These are phyloP conservation scores for Rhynchophorus ferrugineus DNA, from an alignment of 1,140 invertebrate species.

Conservation along the genomic window DNA sequence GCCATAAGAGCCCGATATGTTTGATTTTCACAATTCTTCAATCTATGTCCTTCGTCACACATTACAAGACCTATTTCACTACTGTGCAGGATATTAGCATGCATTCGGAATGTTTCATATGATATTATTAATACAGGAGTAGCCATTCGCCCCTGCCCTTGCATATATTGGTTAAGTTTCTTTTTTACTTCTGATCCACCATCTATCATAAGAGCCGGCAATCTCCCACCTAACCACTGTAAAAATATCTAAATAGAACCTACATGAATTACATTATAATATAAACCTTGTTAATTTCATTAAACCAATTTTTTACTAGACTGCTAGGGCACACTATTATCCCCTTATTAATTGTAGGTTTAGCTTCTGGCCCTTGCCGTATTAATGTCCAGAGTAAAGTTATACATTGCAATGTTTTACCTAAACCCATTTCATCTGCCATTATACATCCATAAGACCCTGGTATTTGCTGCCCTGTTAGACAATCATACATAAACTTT, in stretches of 20 bases:
- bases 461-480: slow-evolving; percentile 85
- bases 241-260: slow-evolving; percentile 7
- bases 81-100: slow-evolving; percentile 79
- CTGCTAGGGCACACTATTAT: slow-evolving; percentile 96
- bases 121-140: slow-evolving; percentile 95
- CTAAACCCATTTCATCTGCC: slow-evolving; percentile 97
- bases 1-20: slow-evolving; percentile 93
- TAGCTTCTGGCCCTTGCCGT: slow-evolving; percentile 73
- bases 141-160: slow-evolving; percentile 56
- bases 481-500: slow-evolving; percentile 99
- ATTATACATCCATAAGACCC: slow-evolving; percentile 92
- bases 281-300: slow-evolving; percentile 82
- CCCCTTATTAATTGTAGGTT: slow-evolving; percentile 82
- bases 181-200: slow-evolving; percentile 83
- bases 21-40: slow-evolving; percentile 98
- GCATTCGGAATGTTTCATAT: slow-evolving; percentile 97
- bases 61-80: slow-evolving; percentile 92
- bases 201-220: slow-evolving; percentile 85
- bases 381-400: slow-evolving; percentile 93
- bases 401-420: slow-evolving; percentile 98
- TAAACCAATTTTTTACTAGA: slow-evolving; percentile 98
- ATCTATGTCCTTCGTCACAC: slow-evolving; percentile 79
- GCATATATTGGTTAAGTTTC: slow-evolving; percentile 70
- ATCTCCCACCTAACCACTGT: slow-evolving; percentile 76
- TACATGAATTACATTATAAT: slow-evolving; percentile 3